Evolutionary conservation across 2,797 vertebrate genomes (phyloP), one percentile per base, ranked within the genome.

Genomic region (Gila robusta): DNA sequence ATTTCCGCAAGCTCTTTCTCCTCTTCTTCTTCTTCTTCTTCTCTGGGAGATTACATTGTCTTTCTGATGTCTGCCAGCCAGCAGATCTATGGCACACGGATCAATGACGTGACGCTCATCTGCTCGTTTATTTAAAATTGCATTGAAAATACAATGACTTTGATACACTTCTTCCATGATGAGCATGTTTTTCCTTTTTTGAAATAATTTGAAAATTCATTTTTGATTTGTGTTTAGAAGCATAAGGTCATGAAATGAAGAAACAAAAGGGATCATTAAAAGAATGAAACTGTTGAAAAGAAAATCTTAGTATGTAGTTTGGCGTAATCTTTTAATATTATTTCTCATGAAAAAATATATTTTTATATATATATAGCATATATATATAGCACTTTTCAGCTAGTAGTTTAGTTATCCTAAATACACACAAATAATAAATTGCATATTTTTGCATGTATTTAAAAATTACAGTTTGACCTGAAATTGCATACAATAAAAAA

Each of bases 1-100:
- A 89, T 92, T 90, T 87, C 88, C 86, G 90, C 94, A 94, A 94
- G 93, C 87, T 88, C 92, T 92, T 92, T 91, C 93, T 91, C 88
- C 89, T 81, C 4, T 77, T 88, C 83, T 90, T 88, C 86, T 77
- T 88, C 83, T 59, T 80, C 4, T 79, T 88, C 87, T 90, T 88
- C 86, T 86, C 77, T 82, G 39, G 69, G 72, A 89, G 82, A 88
- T 90, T 83, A 89, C 86, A 89, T 76, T 84, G 84, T 90, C 87
- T 77, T 79, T 83, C 81, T 89, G 70, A 89, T 87, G 81, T 87
- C 86, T 88, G 84, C 84, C 85, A 89, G 78, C 84, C 83, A 85
- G 85, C 54, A 88, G 70, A 90, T 89, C 84, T 79, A 35, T 62
- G 78, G 84, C 79, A 72, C 69, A 79, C 74, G 72, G 37, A 16